Evolutionary conservation across 2,113 vertebrate genomes (phyloP).

Genomic region (Aviceda subcristata): DNA sequence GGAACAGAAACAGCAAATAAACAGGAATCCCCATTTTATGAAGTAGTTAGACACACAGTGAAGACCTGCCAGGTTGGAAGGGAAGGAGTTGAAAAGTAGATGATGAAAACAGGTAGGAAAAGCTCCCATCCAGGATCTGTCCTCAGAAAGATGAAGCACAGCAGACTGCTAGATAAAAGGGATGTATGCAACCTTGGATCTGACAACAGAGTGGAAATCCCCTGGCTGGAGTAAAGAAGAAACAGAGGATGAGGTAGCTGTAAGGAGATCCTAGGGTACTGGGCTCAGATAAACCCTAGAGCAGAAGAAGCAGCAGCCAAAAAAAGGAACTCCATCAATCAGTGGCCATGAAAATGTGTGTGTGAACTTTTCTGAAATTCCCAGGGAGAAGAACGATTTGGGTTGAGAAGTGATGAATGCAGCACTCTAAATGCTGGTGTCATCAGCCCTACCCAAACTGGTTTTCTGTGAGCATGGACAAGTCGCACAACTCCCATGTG

Average conservation of each 20-base stretch:
- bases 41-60: neutral
- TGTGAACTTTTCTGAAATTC: neutral
- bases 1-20: neutral
- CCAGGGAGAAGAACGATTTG: neutral
- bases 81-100: neutral
- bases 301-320: neutral
- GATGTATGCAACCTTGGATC: neutral
- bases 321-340: neutral
- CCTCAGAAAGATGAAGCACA: neutral
- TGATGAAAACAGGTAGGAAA: neutral
- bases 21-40: neutral
- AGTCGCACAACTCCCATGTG: neutral
- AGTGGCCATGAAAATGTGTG: neutral
- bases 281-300: neutral
- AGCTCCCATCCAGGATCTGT: neutral
- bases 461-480: neutral
- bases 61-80: neutral
- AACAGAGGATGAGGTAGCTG: neutral
- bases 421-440: neutral
- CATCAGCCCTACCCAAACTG: neutral
- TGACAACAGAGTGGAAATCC: constrained; percentile 14
- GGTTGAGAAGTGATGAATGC: neutral
- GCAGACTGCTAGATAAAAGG: neutral
- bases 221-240: constrained; percentile 31
- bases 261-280: neutral